Evolutionary conservation across 2,113 vertebrate species (phyloP).

Genomic region (Sisor rabdophorus): DNA sequence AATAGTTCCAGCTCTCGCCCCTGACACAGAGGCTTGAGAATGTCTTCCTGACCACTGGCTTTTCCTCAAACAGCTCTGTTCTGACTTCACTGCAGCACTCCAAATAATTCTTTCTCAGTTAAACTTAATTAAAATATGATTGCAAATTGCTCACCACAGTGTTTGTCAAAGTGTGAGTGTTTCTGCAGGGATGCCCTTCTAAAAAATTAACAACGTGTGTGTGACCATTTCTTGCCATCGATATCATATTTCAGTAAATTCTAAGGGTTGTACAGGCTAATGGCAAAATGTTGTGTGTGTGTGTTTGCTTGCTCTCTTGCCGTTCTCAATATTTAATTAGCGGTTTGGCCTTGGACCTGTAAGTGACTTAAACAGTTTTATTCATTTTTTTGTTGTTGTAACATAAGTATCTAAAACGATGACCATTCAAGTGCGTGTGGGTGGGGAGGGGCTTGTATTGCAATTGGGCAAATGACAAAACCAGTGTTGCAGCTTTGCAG

Average conservation of each 20-base stretch:
- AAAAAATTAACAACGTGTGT: background rate
- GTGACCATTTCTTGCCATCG: background rate
- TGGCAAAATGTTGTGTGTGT: constrained; percentile 1
- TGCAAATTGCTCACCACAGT: background rate
- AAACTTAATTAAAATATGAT: constrained; percentile 10
- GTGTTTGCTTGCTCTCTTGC: constrained; percentile 12
- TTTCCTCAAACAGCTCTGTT: background rate
- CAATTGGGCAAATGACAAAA: too few relatives aligned
- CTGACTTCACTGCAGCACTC: too few relatives aligned
- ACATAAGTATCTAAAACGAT: too few relatives aligned
- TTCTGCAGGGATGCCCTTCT: constrained; percentile 2
- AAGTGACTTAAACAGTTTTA: too few relatives aligned
- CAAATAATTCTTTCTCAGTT: background rate
- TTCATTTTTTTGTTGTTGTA: constrained; percentile 37
- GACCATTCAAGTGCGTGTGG: too few relatives aligned
- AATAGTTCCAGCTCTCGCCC: background rate
- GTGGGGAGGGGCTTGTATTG: too few relatives aligned
- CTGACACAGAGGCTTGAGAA: background rate
- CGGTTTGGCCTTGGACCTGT: constrained; percentile 26
- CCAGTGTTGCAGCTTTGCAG: too few relatives aligned
- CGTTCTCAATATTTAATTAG: constrained; percentile 43
- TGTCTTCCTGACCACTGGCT: background rate
- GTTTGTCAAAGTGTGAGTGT: background rate
- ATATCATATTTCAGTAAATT: background rate
- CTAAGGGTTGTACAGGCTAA: constrained; percentile 8